Evolutionary conservation across 2,888 invertebrate species (phyloP), one percentile per base, ranked within the genome.

Genomic region (Teleiodes luculella): DNA sequence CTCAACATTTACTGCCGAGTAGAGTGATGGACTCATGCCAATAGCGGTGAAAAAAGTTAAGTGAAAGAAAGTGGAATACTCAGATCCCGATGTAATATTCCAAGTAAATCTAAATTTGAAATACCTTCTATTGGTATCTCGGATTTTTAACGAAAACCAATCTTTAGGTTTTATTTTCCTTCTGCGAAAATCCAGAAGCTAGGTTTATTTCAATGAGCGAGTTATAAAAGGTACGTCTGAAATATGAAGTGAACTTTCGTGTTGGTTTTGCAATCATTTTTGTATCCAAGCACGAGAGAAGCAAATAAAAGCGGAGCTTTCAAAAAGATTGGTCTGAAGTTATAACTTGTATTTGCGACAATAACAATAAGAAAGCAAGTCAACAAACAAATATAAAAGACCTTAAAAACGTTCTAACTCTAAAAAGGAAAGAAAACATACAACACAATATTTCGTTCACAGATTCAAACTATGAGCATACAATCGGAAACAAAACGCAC

Each of bases 11-110:
- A 28, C 43, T 28, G 28, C 16, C 39, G 47, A 53, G 46, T 53
- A 46, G 47, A 53, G 14, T 47, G 18, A 53, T 53, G 37, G 47
- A 53, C n/a, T 16, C 10, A 1, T 53, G 53, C 53, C 53, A 53
- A 43, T 13, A 24, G 28, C n/a, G n/a, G 28, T 43, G 3, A 24
- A 43, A 24, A 18, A 39, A 39, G 8, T 3, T 10, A 11, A n/a
- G n/a, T 35, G 35, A n/a, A 11, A 35, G 11, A n/a, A n/a, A 35
- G n/a, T 35, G n/a, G 35, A 35, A 35, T 24, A 24, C 24, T 10
- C 35, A n/a, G n/a, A n/a, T 1, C 16, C 16, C 16, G 16, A 37
- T 37, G 37, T 6, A 16, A 14, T 37, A 37, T 37, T 37, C 16
- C 16, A 1, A 7, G 37, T 7, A 6, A 37, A 37, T 16, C 10